Percentiles rank a stretch among this genome's conserved stretches.
These are phyloP conservation scores for Anthopleura sola DNA, from an alignment of 64 coral and sea anemone genomes.

Conservation along the genomic window DNA sequence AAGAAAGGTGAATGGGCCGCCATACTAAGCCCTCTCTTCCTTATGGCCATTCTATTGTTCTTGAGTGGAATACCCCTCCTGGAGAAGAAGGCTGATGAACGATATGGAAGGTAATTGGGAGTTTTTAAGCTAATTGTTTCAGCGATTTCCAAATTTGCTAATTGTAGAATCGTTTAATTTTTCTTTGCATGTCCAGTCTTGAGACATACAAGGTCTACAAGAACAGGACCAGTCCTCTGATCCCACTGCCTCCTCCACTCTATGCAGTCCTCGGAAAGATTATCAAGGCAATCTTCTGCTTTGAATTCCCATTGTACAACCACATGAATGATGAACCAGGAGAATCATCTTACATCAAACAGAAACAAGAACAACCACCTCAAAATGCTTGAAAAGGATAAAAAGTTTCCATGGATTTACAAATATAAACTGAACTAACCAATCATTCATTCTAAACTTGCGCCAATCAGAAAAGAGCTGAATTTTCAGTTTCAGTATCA, in stretches of 20 bases:
- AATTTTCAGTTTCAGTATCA: too few relatives aligned
- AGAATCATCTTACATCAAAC: slow-evolving; percentile 20
- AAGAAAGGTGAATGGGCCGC: slow-evolving; percentile 9
- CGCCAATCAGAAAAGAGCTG: too few relatives aligned
- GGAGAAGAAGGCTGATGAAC: slow-evolving; percentile 28
- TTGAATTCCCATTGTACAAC: slow-evolving; percentile 22
- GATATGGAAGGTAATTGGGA: slow-evolving; percentile 17
- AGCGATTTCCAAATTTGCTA: too few relatives aligned
- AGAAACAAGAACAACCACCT: background rate
- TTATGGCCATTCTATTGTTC: slow-evolving; percentile 28
- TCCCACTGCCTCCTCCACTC: background rate
- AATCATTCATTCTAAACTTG: too few relatives aligned
- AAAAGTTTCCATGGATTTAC: background rate
- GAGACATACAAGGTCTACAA: background rate
- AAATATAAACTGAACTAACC: too few relatives aligned
- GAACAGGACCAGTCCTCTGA: slow-evolving; percentile 14
- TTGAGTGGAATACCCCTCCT: slow-evolving; percentile 15
- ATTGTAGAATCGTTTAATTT: background rate
- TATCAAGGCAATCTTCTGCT: slow-evolving; percentile 30
- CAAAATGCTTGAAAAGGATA: background rate
- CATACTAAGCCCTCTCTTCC: background rate
- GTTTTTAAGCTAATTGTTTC: too few relatives aligned
- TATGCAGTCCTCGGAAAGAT: slow-evolving; percentile 1
- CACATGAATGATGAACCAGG: slow-evolving; percentile 21
- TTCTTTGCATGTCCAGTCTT: background rate